Evolutionary conservation across 2,797 vertebrate genomes (phyloP).

Genomic region (Huso huso): DNA sequence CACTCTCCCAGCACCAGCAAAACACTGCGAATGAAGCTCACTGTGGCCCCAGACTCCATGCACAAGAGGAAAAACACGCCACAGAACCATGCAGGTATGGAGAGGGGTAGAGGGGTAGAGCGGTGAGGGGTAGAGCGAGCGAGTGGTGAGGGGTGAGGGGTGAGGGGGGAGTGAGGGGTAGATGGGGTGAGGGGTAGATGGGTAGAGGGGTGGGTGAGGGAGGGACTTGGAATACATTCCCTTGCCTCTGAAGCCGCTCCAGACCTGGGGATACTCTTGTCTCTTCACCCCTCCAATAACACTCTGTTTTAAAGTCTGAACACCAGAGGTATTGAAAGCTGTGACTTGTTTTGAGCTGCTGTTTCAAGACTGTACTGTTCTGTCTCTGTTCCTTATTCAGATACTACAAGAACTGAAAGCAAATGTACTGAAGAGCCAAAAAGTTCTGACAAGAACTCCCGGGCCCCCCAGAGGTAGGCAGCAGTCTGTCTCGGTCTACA

Average conservation of each 20-base stretch:
- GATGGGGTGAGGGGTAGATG: no score
- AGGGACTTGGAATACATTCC: slow-evolving; percentile 5
- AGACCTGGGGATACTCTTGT: background rate
- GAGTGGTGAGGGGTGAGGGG: no score
- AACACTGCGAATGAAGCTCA: slow-evolving; percentile 73
- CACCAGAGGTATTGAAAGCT: background rate
- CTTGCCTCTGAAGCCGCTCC: slow-evolving; percentile 32
- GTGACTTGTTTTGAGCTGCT: slow-evolving; percentile 29
- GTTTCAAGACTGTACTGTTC: slow-evolving; percentile 40
- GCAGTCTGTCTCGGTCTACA: slow-evolving; percentile 24
- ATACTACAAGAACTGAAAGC: slow-evolving; percentile 76
- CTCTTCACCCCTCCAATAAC: no score
- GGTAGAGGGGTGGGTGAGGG: slow-evolving; percentile 2
- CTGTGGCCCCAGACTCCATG: slow-evolving; percentile 63
- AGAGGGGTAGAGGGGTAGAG: background rate
- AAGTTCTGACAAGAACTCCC: slow-evolving; percentile 82
- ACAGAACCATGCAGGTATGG: slow-evolving; percentile 70
- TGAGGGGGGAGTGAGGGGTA: no score
- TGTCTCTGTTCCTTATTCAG: slow-evolving; percentile 44
- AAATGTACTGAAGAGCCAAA: slow-evolving; percentile 81
- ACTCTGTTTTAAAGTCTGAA: background rate
- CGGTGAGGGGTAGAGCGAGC: no score
- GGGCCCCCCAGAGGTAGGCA: slow-evolving; percentile 75
- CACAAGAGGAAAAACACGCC: slow-evolving; percentile 71
- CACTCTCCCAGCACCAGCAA: slow-evolving; percentile 63